Evolutionary conservation across 2,797 vertebrate species (phyloP).

Genomic region (Anguilla megastoma): DNA sequence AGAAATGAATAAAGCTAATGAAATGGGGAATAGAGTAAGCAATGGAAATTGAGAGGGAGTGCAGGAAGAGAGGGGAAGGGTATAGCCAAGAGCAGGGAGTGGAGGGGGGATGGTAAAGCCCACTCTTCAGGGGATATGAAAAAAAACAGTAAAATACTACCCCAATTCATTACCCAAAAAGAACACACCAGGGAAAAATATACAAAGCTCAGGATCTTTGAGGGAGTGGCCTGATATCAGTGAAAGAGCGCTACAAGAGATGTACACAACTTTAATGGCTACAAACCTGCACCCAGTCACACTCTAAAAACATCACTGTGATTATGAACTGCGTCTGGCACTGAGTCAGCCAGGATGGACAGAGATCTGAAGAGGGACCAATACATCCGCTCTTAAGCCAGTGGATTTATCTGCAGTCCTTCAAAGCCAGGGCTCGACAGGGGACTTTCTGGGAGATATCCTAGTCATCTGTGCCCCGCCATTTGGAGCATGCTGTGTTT

Average conservation of each 20-base stretch:
- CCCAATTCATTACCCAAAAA: neutral
- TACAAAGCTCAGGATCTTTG: neutral
- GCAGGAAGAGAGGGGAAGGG: neutral
- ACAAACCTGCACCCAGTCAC: neutral
- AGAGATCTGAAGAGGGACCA: neutral
- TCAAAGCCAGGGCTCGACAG: too few species aligned
- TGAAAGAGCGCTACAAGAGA: neutral
- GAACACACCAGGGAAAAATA: neutral
- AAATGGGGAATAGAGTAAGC: neutral
- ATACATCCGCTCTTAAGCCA: neutral
- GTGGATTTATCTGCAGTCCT: neutral
- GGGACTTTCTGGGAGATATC: too few species aligned
- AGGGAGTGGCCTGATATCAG: neutral
- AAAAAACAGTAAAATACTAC: neutral
- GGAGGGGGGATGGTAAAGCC: neutral
- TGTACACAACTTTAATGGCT: neutral
- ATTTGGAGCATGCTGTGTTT: too few species aligned
- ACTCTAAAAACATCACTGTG: conserved; percentile 1
- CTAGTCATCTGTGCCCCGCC: too few species aligned
- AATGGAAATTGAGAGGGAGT: neutral
- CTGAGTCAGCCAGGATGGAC: neutral
- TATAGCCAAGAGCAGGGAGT: neutral
- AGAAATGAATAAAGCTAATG: neutral
- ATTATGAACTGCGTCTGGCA: neutral
- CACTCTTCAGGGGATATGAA: neutral